phyloP scores from a whole-genome alignment of 2,113 vertebrate genomes.

The Onychostoma macrolepis region DNA sequence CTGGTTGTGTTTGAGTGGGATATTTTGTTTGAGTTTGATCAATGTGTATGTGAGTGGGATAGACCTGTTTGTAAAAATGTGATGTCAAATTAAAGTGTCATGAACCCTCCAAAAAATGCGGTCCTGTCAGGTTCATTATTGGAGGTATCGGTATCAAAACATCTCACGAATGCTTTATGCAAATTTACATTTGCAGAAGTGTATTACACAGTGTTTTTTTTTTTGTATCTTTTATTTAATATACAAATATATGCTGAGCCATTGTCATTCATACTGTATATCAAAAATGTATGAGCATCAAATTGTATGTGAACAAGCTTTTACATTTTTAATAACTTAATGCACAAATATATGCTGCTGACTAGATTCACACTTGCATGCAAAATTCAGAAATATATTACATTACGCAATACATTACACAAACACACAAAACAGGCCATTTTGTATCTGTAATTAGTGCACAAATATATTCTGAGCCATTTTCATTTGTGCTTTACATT shows the following conservation, averaged over 20 bases:
- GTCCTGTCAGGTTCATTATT: not conserved
- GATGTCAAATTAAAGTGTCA: not conserved
- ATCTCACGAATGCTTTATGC: too few species aligned
- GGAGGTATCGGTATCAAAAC: not conserved
- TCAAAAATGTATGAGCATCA: not conserved
- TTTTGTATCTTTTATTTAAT: not conserved
- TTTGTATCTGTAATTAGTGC: not conserved
- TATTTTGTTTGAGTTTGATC: not conserved
- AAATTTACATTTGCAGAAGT: not conserved
- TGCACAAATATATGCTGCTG: not conserved
- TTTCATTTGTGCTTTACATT: not conserved
- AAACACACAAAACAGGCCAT: too few species aligned
- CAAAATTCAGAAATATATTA: too few species aligned
- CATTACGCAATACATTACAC: too few species aligned
- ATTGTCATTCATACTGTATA: not conserved
- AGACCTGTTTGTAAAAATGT: not conserved
- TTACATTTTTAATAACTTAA: not conserved
- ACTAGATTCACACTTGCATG: not conserved
- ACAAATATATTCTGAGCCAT: not conserved
- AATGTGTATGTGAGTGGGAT: not conserved
- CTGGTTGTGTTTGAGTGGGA: not conserved
- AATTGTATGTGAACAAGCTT: not conserved
- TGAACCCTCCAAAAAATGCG: not conserved
- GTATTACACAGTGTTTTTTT: not conserved
- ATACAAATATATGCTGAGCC: not conserved